Conservation (phyloP, 2,113 vertebrate genomes). For the Raja brachyura region DNA sequence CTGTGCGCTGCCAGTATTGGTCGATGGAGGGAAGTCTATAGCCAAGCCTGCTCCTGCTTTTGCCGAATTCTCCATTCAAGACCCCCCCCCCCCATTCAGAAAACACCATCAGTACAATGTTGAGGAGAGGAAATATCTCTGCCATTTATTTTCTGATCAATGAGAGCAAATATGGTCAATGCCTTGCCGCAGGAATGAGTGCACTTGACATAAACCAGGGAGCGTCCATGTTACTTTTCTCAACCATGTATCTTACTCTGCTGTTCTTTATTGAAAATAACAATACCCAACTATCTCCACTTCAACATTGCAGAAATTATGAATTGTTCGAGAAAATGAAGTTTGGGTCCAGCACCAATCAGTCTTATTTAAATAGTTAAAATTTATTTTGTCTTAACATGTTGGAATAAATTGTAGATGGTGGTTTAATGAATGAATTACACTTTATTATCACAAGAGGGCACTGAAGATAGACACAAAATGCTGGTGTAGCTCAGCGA, state of each 20-base stretch:
- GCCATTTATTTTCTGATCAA: neutral
- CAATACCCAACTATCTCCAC: neutral
- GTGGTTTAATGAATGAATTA: too few species aligned
- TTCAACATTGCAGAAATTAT: neutral
- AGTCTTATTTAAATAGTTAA: neutral
- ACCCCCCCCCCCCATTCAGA: too few species aligned
- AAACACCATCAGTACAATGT: neutral
- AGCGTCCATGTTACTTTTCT: neutral
- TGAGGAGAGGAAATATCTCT: neutral
- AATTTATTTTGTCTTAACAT: neutral
- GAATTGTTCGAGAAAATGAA: neutral
- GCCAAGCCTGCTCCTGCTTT: neutral
- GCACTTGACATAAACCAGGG: neutral
- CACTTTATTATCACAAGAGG: too few species aligned
- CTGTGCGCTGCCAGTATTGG: neutral
- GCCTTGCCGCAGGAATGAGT: neutral
- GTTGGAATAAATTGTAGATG: too few species aligned
- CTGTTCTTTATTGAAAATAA: neutral
- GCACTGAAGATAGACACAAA: too few species aligned
- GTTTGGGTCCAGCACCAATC: neutral
- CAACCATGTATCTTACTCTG: neutral
- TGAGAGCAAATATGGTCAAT: neutral
- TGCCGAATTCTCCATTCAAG: neutral
- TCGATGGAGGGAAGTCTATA: neutral
- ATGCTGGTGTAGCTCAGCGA: too few species aligned